These are phyloP conservation scores for Argopecten irradians DNA, from an alignment of 1,140 invertebrate species.

Conservation along the genomic window DNA sequence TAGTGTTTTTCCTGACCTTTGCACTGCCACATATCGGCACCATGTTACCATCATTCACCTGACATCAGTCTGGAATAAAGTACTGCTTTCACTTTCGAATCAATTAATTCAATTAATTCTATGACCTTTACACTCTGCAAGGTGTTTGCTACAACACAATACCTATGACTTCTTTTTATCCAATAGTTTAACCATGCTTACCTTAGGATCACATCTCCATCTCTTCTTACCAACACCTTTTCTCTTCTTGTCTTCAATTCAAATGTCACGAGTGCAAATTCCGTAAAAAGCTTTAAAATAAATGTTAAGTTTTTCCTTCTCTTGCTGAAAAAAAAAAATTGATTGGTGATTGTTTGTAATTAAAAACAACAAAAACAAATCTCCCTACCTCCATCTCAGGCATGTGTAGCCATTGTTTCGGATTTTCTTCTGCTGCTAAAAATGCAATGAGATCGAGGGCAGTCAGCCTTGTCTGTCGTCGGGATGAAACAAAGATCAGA, in stretches of 20 bases:
- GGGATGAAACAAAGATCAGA: constrained; percentile 97
- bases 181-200: neutral
- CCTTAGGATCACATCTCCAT: neutral
- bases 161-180: no score
- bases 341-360: neutral
- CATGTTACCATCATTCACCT: no score
- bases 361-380: neutral
- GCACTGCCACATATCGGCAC: neutral
- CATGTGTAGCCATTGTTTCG: constrained; percentile 97
- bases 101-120: neutral
- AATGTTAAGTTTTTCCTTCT: neutral
- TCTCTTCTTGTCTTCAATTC: neutral
- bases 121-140: neutral
- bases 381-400: constrained; percentile 86
- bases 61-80: no score
- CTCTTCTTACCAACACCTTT: neutral
- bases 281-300: neutral
- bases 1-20: neutral
- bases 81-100: no score
- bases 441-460: constrained; percentile 97
- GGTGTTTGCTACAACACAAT: no score
- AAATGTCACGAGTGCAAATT: neutral
- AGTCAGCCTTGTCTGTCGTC: constrained; percentile 97
- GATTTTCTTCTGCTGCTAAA: constrained; percentile 92
- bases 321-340: neutral